Evolutionary conservation across 2,113 vertebrate genomes (phyloP).

Genomic region (Pyrgilauda ruficollis): DNA sequence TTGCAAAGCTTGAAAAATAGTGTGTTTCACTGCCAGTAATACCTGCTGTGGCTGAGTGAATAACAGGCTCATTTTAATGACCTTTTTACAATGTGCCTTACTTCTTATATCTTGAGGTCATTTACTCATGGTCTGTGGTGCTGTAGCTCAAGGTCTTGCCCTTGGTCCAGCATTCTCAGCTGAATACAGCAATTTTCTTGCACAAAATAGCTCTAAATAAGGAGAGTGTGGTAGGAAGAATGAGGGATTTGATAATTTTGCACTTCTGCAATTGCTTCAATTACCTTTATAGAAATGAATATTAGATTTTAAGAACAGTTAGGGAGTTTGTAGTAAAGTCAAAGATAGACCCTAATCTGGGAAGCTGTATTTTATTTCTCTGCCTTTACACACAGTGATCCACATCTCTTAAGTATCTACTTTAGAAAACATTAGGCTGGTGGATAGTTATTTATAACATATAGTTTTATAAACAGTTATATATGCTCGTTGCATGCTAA

Average conservation of each 20-base stretch:
- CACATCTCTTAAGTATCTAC: not conserved
- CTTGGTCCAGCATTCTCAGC: not conserved
- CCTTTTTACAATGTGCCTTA: not conserved
- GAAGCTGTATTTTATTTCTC: not conserved
- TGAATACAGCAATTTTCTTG: not conserved
- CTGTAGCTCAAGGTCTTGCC: not conserved
- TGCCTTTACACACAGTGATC: not conserved
- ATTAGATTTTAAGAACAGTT: not conserved
- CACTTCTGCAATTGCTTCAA: not conserved
- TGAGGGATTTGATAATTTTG: not conserved
- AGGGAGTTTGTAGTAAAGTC: not conserved
- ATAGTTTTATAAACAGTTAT: not conserved
- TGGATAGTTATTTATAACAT: not conserved
- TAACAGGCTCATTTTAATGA: not conserved
- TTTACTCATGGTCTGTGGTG: not conserved
- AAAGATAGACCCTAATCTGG: not conserved
- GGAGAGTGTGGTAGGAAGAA: not conserved
- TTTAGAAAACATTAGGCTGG: not conserved
- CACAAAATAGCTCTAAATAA: not conserved
- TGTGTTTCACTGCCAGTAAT: not conserved
- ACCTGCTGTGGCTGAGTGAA: not conserved
- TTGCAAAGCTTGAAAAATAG: not conserved
- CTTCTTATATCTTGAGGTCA: not conserved
- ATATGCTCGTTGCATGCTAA: not conserved
- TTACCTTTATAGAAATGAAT: not conserved